Percentiles rank a stretch among this genome's conserved stretches.
Conservation (phyloP, 2,888 invertebrate genomes). For the Rotaria macrura region DNA sequence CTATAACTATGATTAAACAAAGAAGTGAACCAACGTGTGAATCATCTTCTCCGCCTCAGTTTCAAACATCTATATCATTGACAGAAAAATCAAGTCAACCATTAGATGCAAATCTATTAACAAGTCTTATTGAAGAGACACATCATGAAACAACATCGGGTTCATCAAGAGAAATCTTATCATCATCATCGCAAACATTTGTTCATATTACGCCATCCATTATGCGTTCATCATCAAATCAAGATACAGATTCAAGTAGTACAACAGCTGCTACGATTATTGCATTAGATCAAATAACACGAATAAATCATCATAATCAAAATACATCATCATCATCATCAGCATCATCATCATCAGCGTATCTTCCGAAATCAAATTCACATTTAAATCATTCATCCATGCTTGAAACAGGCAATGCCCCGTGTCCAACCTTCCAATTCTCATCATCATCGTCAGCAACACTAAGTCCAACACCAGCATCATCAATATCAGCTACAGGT, state of each 20-base stretch:
- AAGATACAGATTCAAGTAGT: neutral
- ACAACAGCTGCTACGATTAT: neutral
- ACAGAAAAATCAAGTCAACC: neutral
- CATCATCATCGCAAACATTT: neutral
- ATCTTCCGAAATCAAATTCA: neutral
- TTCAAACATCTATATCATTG: neutral
- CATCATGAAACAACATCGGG: neutral
- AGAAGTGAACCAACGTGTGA: neutral
- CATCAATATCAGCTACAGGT: neutral
- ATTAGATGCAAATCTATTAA: neutral
- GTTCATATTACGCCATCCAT: neutral
- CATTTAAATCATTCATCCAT: neutral
- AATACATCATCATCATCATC: neutral
- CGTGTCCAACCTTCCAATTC: neutral
- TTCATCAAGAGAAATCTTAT: neutral
- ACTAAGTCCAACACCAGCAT: neutral
- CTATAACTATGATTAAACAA: slow-evolving; percentile 22
- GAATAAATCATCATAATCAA: neutral
- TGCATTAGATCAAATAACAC: neutral
- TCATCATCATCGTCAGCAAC: neutral
- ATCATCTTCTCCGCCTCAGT: neutral
- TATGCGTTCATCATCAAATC: neutral
- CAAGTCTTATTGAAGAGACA: neutral
- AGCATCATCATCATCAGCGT: too few relatives aligned
- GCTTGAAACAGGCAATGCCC: neutral